These are phyloP conservation scores for Dendrolimus houi DNA, from an alignment of 2,888 invertebrate genomes.

Conservation along the genomic window DNA sequence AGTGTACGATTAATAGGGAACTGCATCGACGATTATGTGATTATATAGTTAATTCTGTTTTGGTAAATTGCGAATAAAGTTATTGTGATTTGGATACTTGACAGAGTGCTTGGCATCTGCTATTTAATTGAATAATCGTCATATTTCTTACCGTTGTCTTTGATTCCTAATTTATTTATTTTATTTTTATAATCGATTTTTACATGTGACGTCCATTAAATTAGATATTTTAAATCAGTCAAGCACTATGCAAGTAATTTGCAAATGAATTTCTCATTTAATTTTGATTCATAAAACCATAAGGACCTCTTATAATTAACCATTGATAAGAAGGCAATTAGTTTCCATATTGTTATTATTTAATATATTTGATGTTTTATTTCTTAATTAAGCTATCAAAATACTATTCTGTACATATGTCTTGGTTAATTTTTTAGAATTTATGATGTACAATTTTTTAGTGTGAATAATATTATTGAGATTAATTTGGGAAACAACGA, in stretches of 20 bases:
- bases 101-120: constrained; percentile 2
- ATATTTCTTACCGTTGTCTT: constrained; percentile 1
- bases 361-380: constrained; percentile 77
- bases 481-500: constrained; percentile 61
- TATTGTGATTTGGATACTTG: constrained; percentile 1
- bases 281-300: constrained; percentile 71
- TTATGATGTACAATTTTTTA: constrained; percentile 75
- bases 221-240: constrained; percentile 17
- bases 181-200: constrained; percentile 10
- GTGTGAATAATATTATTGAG: constrained; percentile 72
- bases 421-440: constrained; percentile 64
- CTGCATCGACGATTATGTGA: constrained; percentile 65
- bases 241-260: constrained; percentile 37
- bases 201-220: constrained; percentile 24
- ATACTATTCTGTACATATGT: constrained; percentile 72
- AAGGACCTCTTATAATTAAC: constrained; percentile 77
- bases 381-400: constrained; percentile 69
- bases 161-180: constrained; percentile 4
- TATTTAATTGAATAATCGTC: not conserved
- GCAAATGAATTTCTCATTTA: constrained; percentile 29
- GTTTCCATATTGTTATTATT: constrained; percentile 75
- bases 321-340: constrained; percentile 76
- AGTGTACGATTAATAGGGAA: constrained; percentile 66
- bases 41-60: constrained; percentile 43
- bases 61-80: constrained; percentile 21